phyloP scores from a whole-genome alignment of 2,797 vertebrate species.

The Serranus cabrilla region DNA sequence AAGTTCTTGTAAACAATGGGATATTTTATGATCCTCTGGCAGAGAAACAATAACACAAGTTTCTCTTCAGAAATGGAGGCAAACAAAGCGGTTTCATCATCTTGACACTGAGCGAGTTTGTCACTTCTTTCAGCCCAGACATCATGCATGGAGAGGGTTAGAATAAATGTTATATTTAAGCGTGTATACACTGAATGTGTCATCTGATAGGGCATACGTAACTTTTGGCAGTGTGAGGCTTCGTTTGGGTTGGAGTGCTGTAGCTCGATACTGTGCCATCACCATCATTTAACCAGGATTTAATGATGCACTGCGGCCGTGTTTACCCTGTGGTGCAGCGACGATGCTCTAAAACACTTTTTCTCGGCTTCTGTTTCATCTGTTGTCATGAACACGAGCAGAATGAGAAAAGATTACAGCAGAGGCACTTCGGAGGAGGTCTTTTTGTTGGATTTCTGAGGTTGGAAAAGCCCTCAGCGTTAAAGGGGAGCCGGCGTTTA shows the following conservation, averaged over 20 bases:
- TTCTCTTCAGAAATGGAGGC: conserved; percentile 5
- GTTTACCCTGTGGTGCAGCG: conserved; percentile 36
- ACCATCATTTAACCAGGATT: conserved; percentile 40
- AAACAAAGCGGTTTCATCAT: conserved; percentile 24
- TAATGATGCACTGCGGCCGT: conserved; percentile 22
- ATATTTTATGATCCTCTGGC: conserved; percentile 24
- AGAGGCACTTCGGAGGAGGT: conserved; percentile 31
- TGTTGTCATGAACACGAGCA: conserved; percentile 1
- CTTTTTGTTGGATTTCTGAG: conserved; percentile 52
- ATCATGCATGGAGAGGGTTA: conserved; percentile 59
- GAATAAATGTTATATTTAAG: conserved; percentile 44
- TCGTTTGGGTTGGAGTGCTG: conserved; percentile 38
- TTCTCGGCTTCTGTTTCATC: conserved; percentile 29
- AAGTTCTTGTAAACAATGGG: background rate
- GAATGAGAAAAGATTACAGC: conserved; percentile 17
- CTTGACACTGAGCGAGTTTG: conserved; percentile 58
- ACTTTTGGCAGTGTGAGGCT: conserved; percentile 46
- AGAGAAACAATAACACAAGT: conserved; percentile 7
- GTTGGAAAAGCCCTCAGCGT: conserved; percentile 62
- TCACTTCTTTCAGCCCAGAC: conserved; percentile 56
- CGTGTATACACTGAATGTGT: conserved; percentile 59
- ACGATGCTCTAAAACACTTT: conserved; percentile 28
- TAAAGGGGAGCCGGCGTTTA: conserved; percentile 55
- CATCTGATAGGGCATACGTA: conserved; percentile 57
- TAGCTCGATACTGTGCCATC: conserved; percentile 25